These are phyloP conservation scores for Pachyuromys duprasi DNA, from an alignment of 2,797 vertebrate genomes.

Conservation along the genomic window DNA sequence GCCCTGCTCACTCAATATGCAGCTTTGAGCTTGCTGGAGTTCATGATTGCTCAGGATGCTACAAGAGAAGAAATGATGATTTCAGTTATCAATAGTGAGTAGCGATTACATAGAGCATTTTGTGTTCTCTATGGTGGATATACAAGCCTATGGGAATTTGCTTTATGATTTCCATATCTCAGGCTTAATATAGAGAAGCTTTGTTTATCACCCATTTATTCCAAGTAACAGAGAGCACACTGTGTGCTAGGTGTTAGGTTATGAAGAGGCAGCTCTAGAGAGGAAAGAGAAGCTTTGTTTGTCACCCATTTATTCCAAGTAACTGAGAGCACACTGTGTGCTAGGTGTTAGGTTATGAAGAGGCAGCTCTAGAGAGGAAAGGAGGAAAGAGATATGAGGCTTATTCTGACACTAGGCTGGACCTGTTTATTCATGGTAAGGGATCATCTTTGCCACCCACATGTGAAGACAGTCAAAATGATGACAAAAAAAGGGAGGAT, in stretches of 20 bases:
- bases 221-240: background rate
- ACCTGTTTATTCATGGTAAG: background rate
- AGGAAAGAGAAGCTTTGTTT: background rate
- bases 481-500: background rate
- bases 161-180: slow-evolving; percentile 11
- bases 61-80: background rate
- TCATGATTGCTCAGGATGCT: background rate
- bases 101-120: background rate
- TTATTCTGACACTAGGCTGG: background rate
- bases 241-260: background rate
- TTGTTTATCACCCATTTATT: background rate
- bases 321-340: background rate
- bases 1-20: background rate
- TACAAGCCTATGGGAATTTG: background rate
- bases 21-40: background rate
- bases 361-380: background rate
- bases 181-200: background rate
- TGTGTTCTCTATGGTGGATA: background rate
- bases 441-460: background rate
- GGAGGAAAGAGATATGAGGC: background rate
- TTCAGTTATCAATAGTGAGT: background rate
- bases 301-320: background rate
- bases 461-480: background rate
- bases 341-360: background rate
- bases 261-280: background rate